Evolutionary conservation across 2,113 vertebrate genomes (phyloP).

Genomic region (Anser cygnoides): DNA sequence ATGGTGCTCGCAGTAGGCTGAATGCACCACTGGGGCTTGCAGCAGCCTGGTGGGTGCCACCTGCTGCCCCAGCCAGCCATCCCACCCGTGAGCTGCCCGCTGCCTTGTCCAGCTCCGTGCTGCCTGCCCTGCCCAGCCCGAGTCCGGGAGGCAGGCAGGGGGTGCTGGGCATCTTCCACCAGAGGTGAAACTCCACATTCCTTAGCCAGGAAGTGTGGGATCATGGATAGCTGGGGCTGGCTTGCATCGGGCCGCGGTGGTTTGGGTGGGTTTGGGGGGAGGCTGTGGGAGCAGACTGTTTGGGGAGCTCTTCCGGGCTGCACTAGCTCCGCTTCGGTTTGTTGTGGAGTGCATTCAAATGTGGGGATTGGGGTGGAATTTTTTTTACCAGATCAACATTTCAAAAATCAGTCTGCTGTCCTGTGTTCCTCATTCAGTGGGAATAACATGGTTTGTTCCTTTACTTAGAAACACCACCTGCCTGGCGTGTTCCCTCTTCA

Average conservation of each 20-base stretch:
- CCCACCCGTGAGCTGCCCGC: rapidly evolving
- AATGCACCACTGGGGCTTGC: neutral
- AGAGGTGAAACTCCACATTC: neutral
- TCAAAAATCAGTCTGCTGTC: neutral
- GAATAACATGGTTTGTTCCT: neutral
- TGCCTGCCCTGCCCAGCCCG: neutral
- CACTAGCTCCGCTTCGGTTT: neutral
- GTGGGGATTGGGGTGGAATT: neutral
- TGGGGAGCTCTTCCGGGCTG: neutral
- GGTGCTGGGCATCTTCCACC: neutral
- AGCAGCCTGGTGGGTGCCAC: neutral
- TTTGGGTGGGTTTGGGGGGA: neutral
- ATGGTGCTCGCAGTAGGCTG: neutral
- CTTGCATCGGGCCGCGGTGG: neutral
- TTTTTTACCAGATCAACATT: neutral
- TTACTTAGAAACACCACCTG: neutral
- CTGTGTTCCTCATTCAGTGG: neutral
- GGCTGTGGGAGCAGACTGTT: neutral
- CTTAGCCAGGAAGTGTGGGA: neutral
- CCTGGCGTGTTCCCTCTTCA: neutral
- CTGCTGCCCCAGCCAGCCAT: neutral
- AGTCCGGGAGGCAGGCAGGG: neutral
- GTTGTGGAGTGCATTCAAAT: neutral
- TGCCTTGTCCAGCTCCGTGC: neutral
- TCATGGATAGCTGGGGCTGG: neutral